phyloP scores from a whole-genome alignment of 2,113 vertebrate genomes.

The Megaleporinus macrocephalus region DNA sequence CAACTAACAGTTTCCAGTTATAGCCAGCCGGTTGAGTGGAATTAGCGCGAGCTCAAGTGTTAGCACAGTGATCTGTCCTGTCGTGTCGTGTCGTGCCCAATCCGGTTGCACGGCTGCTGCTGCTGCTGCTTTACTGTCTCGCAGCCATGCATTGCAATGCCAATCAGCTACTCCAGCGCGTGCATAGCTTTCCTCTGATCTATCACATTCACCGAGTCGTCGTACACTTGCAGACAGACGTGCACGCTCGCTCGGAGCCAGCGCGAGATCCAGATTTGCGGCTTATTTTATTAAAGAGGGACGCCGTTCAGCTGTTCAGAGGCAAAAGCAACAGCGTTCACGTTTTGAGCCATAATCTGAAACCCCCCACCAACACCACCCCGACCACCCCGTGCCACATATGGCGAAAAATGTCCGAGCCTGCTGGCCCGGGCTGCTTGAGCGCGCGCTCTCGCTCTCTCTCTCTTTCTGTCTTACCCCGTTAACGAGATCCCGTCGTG shows the following conservation, averaged over 20 bases:
- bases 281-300: background rate
- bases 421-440: background rate
- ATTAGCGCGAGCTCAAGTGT: background rate
- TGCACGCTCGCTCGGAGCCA: background rate
- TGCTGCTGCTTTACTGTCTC: background rate
- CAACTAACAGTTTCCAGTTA: background rate
- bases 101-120: background rate
- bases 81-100: background rate
- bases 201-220: background rate
- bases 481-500: slow-evolving; percentile 54
- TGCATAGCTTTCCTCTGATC: background rate
- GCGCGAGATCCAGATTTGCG: background rate
- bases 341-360: background rate
- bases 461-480: slow-evolving; percentile 46
- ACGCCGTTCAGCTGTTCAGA: background rate
- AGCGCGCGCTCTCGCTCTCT: no score
- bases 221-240: background rate
- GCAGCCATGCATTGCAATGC: background rate
- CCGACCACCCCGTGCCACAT: background rate
- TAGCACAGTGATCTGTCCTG: background rate
- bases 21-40: background rate
- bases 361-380: no score
- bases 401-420: background rate
- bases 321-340: no score
- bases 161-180: background rate